A percentile compares a stretch with the other conserved stretches of the same genome.
Conservation (phyloP, 2,113 vertebrate genomes). For the Zapus hudsonius region DNA sequence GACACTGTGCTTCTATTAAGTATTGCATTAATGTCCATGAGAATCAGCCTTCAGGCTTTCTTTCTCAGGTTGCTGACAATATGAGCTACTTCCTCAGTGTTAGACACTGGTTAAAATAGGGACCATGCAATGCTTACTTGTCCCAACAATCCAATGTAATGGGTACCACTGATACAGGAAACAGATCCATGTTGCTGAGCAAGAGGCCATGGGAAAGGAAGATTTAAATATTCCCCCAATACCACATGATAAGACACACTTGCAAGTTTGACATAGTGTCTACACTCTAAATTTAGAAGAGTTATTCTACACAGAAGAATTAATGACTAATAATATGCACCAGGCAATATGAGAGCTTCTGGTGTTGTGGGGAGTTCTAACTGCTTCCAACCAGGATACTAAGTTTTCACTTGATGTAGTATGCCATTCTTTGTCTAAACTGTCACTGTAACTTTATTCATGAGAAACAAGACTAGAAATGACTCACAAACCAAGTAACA, state of each 20-base stretch:
- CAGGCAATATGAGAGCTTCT: not conserved
- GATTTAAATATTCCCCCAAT: not conserved
- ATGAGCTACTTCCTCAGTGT: not conserved
- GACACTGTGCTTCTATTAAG: too few relatives aligned
- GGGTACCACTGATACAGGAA: not conserved
- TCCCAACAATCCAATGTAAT: not conserved
- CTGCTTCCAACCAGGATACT: not conserved
- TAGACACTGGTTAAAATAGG: not conserved
- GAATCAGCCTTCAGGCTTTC: not conserved
- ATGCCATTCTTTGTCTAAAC: not conserved
- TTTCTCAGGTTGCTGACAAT: too few relatives aligned
- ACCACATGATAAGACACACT: not conserved
- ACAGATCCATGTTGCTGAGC: not conserved
- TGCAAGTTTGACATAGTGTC: not conserved
- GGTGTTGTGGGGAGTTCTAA: not conserved
- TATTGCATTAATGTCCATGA: too few relatives aligned
- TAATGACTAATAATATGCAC: not conserved
- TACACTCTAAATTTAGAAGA: not conserved
- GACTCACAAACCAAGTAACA: not conserved
- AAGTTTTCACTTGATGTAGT: not conserved
- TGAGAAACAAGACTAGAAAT: not conserved
- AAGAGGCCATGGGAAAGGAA: not conserved
- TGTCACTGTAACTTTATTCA: too few relatives aligned
- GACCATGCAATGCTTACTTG: too few relatives aligned
- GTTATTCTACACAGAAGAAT: not conserved